Conservation (phyloP, 2,888 invertebrate genomes). For the Latheticus oryzae region DNA sequence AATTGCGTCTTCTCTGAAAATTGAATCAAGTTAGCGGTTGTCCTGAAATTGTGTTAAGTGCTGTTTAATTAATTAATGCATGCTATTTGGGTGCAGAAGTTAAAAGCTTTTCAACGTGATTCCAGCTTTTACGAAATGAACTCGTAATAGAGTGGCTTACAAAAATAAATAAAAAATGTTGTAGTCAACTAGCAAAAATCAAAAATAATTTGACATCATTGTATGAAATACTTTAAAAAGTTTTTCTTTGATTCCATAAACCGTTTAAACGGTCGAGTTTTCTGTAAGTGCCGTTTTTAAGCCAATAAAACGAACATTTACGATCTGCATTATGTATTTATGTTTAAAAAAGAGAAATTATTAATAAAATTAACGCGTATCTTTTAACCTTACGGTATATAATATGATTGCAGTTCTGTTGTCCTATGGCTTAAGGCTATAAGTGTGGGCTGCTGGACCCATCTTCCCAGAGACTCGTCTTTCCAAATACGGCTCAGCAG, state of each 20-base stretch:
- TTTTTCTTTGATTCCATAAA: conserved; percentile 23
- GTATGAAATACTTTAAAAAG: conserved; percentile 16
- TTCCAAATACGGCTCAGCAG: conserved; percentile 59
- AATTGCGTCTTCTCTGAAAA: conserved; percentile 3
- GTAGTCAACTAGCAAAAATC: conserved; percentile 5
- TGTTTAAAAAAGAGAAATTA: conserved; percentile 20
- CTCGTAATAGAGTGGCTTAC: no score
- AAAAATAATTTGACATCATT: conserved; percentile 9
- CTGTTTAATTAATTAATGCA: conserved; percentile 20
- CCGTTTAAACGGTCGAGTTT: conserved; percentile 9
- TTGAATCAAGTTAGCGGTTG: conserved; percentile 4
- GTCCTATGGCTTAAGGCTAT: conserved; percentile 47
- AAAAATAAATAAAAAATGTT: no score
- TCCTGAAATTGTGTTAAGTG: conserved; percentile 18
- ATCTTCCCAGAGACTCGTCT: conserved; percentile 56
- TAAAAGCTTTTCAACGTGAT: conserved; percentile 26
- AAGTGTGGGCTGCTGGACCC: conserved; percentile 50
- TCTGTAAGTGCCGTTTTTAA: conserved; percentile 10
- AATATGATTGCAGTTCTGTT: conserved; percentile 53
- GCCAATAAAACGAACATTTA: conserved; percentile 26
- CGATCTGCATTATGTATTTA: conserved; percentile 12
- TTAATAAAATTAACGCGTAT: conserved; percentile 24
- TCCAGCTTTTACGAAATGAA: conserved; percentile 6
- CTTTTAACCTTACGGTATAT: conserved; percentile 27
- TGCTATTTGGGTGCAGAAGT: conserved; percentile 14